These are phyloP conservation scores for Cephus nigrinus DNA, from an alignment of 2,888 invertebrate genomes.

Conservation along the genomic window DNA sequence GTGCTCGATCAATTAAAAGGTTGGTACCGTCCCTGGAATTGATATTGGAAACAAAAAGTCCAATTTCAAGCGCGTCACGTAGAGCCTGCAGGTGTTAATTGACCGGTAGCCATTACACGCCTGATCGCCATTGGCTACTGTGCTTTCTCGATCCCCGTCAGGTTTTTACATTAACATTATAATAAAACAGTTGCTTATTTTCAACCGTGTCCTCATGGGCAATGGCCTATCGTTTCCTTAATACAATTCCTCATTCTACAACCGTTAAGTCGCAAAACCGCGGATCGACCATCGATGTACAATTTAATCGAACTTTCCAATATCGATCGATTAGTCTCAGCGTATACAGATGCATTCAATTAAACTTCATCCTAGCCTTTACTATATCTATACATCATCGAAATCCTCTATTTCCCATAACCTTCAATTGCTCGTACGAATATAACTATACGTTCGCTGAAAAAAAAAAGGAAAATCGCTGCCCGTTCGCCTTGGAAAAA, in stretches of 20 bases:
- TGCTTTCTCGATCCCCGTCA: constrained; percentile 32
- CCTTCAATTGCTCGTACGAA: not conserved
- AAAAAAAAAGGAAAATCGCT: not conserved
- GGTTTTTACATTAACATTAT: constrained; percentile 28
- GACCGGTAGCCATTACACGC: constrained; percentile 50
- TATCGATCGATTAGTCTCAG: not conserved
- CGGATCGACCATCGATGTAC: not conserved
- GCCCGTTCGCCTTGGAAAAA: not conserved
- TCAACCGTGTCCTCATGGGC: not conserved
- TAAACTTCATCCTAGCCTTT: not conserved
- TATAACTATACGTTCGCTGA: not conserved
- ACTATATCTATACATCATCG: not conserved
- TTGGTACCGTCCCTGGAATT: constrained; percentile 55
- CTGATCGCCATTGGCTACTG: constrained; percentile 15
- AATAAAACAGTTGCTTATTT: constrained; percentile 8
- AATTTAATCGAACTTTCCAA: not conserved
- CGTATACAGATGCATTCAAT: not conserved
- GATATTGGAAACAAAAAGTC: constrained; percentile 63
- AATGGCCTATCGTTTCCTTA: not conserved
- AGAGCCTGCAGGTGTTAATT: constrained; percentile 53
- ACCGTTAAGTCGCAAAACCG: not conserved
- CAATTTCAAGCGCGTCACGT: constrained; percentile 59
- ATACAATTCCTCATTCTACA: not conserved
- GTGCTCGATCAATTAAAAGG: constrained; percentile 56
- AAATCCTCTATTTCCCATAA: not conserved